A percentile compares a stretch with the other conserved stretches of the same genome.
Evolutionary conservation across 2,113 vertebrate species (phyloP).

Genomic region (Lepus europaeus): DNA sequence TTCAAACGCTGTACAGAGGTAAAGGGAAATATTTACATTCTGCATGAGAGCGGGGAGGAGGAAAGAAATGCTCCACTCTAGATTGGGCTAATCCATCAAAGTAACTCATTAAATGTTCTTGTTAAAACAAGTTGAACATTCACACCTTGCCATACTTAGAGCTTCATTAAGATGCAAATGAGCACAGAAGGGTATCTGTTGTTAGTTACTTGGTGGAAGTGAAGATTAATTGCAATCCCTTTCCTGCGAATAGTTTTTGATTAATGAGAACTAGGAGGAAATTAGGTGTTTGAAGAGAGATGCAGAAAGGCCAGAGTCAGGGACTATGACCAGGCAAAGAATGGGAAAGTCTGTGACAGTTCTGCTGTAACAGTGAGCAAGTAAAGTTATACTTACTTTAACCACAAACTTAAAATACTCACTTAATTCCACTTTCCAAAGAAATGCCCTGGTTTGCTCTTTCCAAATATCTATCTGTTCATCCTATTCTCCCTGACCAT

Average conservation of each 20-base stretch:
- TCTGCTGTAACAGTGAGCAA: neutral
- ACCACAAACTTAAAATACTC: conserved; percentile 64
- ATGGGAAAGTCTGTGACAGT: neutral
- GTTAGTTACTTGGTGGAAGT: conserved; percentile 20
- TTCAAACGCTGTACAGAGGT: neutral
- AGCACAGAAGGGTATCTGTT: neutral
- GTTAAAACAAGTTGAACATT: conserved; percentile 43
- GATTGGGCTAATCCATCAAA: neutral
- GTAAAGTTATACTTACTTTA: conserved; percentile 53
- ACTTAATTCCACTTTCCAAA: conserved; percentile 43
- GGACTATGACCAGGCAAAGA: neutral
- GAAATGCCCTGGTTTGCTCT: neutral
- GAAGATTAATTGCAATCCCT: conserved; percentile 55
- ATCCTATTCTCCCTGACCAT: neutral
- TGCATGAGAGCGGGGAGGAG: neutral
- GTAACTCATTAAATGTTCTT: neutral
- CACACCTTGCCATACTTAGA: neutral
- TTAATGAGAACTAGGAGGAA: neutral
- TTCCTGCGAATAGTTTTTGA: conserved; percentile 41
- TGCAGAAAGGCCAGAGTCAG: neutral
- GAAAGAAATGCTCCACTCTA: neutral
- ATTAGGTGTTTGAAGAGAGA: conserved; percentile 1
- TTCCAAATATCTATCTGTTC: neutral
- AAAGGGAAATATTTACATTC: neutral
- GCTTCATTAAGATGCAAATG: conserved; percentile 58